Evolutionary conservation across 1,140 invertebrate species (phyloP).

Genomic region (Drosophila sp.): DNA sequence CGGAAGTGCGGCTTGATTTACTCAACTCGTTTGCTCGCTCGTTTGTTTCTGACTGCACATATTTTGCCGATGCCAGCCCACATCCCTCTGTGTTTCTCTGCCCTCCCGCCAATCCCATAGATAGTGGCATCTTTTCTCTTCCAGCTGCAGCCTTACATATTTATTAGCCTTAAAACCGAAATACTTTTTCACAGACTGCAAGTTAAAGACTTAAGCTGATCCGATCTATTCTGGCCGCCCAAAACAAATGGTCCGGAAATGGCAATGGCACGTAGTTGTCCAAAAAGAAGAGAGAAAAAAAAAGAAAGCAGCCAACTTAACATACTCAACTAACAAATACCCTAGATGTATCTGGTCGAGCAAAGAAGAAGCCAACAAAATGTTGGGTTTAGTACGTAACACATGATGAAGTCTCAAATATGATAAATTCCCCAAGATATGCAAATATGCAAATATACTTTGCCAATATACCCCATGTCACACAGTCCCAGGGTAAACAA

Average conservation of each 20-base stretch:
- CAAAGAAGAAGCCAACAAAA: too few relatives aligned
- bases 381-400: too few relatives aligned
- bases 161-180: slow-evolving; percentile 53
- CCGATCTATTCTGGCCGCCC: slow-evolving; percentile 30
- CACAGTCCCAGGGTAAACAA: neutral
- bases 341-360: neutral
- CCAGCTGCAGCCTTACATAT: slow-evolving; percentile 47
- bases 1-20: slow-evolving; percentile 81
- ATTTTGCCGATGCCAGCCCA: slow-evolving; percentile 39
- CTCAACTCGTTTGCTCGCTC: slow-evolving; percentile 79
- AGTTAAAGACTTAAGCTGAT: slow-evolving; percentile 55
- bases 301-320: neutral
- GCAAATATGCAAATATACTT: too few relatives aligned
- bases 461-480: neutral
- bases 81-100: neutral
- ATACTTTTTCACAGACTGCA: slow-evolving; percentile 36
- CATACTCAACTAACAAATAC: neutral
- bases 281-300: slow-evolving; percentile 12
- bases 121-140: neutral
- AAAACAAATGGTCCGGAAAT: slow-evolving; percentile 49
- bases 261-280: slow-evolving; percentile 20
- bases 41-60: slow-evolving; percentile 71
- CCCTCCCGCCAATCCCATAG: neutral
- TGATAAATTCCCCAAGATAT: too few relatives aligned
- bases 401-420: too few relatives aligned